Conservation (phyloP, 2,888 invertebrate genomes). For the Drosophila fungiperda region DNA sequence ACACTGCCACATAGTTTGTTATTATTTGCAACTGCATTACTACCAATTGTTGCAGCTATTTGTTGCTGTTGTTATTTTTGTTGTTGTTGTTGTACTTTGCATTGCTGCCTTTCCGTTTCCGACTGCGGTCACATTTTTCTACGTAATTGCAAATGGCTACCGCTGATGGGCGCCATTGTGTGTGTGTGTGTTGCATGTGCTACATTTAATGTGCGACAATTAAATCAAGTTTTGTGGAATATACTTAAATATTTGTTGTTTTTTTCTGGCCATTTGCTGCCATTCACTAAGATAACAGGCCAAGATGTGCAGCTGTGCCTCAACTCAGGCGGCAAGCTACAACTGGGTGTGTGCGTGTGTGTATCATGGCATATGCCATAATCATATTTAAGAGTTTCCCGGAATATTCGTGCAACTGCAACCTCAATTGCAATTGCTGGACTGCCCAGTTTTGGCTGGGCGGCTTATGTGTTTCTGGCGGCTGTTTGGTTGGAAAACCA, state of each 20-base stretch:
- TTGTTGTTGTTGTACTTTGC: conserved; percentile 52
- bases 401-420: conserved; percentile 77
- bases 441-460: conserved; percentile 19
- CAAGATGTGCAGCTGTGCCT: conserved; percentile 10
- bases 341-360: conserved; percentile 3
- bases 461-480: conserved; percentile 42
- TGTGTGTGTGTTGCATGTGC: conserved; percentile 26
- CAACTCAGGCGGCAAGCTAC: conserved; percentile 26
- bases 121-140: conserved; percentile 71
- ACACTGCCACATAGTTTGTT: conserved; percentile 59
- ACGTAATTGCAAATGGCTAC: conserved; percentile 68
- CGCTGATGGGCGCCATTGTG: conserved; percentile 38
- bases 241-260: conserved; percentile 21
- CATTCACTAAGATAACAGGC: conserved; percentile 22
- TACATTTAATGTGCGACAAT: conserved; percentile 74
- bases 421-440: conserved; percentile 75
- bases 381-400: conserved; percentile 77
- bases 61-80: conserved; percentile 30
- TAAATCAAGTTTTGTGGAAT: conserved; percentile 66
- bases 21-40: conserved; percentile 67
- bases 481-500: conserved; percentile 79
- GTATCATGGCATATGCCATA: conserved; percentile 55
- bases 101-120: conserved; percentile 63
- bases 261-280: background rate
- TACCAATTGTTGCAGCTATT: conserved; percentile 42